phyloP scores from a whole-genome alignment of 2,888 invertebrate genomes.

The Heliconius charithonia region DNA sequence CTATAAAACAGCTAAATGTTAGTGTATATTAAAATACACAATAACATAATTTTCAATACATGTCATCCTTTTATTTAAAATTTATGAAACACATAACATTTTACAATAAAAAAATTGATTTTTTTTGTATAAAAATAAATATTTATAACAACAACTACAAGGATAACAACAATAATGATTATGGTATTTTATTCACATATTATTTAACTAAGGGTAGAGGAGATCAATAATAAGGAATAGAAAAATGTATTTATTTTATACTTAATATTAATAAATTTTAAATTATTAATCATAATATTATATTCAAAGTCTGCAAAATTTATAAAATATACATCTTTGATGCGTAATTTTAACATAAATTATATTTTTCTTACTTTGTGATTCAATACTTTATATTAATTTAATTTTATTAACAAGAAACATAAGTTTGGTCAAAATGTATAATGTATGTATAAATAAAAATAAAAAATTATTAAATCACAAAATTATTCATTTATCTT shows the following conservation, averaged over 20 bases:
- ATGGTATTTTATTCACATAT: slow-evolving; percentile 9
- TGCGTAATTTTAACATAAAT: slow-evolving; percentile 2
- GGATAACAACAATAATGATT: slow-evolving; percentile 13
- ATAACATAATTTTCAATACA: background rate
- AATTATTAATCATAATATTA: slow-evolving; percentile 43
- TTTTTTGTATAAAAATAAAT: slow-evolving; percentile 43
- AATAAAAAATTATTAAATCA: no score
- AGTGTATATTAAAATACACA: background rate
- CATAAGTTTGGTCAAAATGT: background rate
- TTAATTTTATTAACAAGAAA: background rate
- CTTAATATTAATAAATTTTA: slow-evolving; percentile 46
- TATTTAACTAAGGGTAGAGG: slow-evolving; percentile 61
- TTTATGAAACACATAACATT: background rate
- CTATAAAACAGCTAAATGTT: no score
- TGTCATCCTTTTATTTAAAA: background rate
- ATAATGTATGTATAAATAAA: no score
- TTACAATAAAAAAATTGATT: background rate
- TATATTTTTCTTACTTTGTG: background rate
- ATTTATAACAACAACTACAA: slow-evolving; percentile 40
- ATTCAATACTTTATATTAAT: background rate
- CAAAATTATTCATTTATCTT: no score
- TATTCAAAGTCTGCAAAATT: background rate
- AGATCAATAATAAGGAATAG: slow-evolving; percentile 74
- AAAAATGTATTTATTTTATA: slow-evolving; percentile 55
- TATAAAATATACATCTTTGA: slow-evolving; percentile 4